Evolutionary conservation across 2,888 invertebrate species (phyloP), one percentile per base, ranked within the genome.

Genomic region (Ophioninae sp.): DNA sequence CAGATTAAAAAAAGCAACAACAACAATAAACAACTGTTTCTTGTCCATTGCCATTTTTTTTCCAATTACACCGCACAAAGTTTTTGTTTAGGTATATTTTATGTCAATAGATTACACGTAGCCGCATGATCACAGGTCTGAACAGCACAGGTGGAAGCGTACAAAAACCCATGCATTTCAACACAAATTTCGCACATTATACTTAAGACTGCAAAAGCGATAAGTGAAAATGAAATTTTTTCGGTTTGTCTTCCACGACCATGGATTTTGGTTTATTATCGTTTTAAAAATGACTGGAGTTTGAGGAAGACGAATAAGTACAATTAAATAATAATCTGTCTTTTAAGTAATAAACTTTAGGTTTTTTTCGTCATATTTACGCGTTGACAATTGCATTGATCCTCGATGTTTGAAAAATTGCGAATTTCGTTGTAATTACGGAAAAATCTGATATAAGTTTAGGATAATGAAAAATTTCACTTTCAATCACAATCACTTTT

Each of bases 41-140:
- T 71, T 79, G 81, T 79, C 67, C 80, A 23, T 83, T 73, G 79
- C 23, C 76, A 81, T 81, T 78, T 83, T 80, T 76, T 79, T 73
- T 69, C 81, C 79, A 85, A 82, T 82, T 30, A 84, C 74, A 76
- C 79, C 75, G 72, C 77, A 84, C 61, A 17, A 63, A 81, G 65
- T 78, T 74, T 74, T 77, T 9, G 61, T 51, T 76, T 73, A 68
- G 78, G 73, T 79, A 77, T 30, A 75, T 74, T 13, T 51, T 41
- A 58, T 58, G 59, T 58, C 23, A 39, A 81, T 81, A 84, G 81
- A 79, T 83, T 61, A 80, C 81, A 86, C 79, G 90, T 92, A 92
- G 92, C 91, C 88, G 92, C 92, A 92, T 92, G 92, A 88, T 90
- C 90, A 88, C 90, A 90, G 90, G 88, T 87, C 86, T 82, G 69